Conservation (phyloP, 2,888 invertebrate genomes). For the Gryllus longicercus region DNA sequence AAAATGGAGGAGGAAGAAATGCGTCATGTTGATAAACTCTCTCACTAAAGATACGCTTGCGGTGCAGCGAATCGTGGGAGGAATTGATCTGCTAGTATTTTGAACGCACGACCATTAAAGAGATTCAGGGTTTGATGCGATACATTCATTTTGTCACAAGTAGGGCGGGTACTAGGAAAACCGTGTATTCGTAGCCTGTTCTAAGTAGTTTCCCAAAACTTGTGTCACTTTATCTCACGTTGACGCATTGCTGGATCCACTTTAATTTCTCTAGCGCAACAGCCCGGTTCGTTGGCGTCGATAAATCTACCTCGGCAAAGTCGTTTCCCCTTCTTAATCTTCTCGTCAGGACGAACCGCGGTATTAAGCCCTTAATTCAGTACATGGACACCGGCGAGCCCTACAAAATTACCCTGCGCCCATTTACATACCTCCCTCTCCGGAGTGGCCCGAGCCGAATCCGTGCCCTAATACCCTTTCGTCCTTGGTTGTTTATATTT, state of each 20-base stretch:
- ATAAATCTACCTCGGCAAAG: conserved; percentile 1
- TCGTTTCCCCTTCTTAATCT: conserved; percentile 1
- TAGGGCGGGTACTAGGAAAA: too few relatives aligned
- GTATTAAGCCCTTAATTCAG: conserved; percentile 10
- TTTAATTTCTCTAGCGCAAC: background rate
- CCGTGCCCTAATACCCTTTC: background rate
- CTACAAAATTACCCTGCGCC: conserved; percentile 8
- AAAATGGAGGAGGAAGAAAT: background rate
- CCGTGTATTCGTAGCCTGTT: too few relatives aligned
- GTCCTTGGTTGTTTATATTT: conserved; percentile 1
- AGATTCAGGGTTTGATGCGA: too few relatives aligned
- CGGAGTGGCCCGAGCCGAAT: background rate
- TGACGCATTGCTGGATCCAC: background rate
- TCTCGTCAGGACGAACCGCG: conserved; percentile 1
- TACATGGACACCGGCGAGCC: conserved; percentile 17
- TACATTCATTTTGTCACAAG: too few relatives aligned
- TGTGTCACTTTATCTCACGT: too few relatives aligned
- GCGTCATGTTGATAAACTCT: too few relatives aligned
- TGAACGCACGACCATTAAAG: too few relatives aligned
- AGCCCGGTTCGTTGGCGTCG: background rate
- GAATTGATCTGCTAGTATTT: too few relatives aligned
- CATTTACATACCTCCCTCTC: background rate
- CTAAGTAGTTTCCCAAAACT: too few relatives aligned
- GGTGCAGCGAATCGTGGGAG: too few relatives aligned
- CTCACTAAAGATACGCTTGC: too few relatives aligned